These are phyloP conservation scores for Drosophila elegans DNA, from an alignment of 1,140 invertebrate species.

Conservation along the genomic window DNA sequence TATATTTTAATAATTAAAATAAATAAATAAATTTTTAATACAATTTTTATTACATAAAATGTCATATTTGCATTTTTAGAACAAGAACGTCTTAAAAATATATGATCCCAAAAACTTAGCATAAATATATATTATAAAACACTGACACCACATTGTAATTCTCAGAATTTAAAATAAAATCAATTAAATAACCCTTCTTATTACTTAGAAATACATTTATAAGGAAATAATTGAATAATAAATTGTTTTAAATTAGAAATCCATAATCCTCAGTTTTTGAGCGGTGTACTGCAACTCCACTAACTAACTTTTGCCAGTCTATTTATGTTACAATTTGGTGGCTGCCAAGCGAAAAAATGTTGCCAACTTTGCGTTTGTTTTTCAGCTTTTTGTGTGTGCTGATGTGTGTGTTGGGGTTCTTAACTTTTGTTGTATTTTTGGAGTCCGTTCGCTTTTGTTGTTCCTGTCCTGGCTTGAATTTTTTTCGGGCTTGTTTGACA, in stretches of 20 bases:
- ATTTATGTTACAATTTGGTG: conserved; percentile 82
- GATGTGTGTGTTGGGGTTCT: conserved; percentile 15
- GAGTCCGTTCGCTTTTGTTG: conserved; percentile 36
- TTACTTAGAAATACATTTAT: no score
- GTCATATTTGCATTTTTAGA: no score
- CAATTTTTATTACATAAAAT: no score
- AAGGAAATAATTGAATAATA: no score
- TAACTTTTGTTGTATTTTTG: conserved; percentile 2
- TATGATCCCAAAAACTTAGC: no score
- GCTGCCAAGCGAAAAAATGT: conserved; percentile 80
- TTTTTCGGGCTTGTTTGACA: conserved; percentile 76
- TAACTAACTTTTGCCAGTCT: conserved; percentile 78
- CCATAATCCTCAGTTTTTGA: neutral
- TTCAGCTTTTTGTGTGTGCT: conserved; percentile 24
- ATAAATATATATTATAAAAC: no score
- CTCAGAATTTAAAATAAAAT: no score
- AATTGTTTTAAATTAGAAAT: neutral
- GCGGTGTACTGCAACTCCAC: conserved; percentile 32
- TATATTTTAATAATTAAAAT: no score
- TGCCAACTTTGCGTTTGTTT: conserved; percentile 66
- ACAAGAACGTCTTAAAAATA: no score
- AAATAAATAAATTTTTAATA: no score
- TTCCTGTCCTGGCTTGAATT: conserved; percentile 25
- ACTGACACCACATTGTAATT: no score
- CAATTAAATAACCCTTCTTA: no score